Percentiles rank a stretch among this genome's conserved stretches.
Conservation (phyloP, 1,140 invertebrate species). For the Coenobita brevimanus region DNA sequence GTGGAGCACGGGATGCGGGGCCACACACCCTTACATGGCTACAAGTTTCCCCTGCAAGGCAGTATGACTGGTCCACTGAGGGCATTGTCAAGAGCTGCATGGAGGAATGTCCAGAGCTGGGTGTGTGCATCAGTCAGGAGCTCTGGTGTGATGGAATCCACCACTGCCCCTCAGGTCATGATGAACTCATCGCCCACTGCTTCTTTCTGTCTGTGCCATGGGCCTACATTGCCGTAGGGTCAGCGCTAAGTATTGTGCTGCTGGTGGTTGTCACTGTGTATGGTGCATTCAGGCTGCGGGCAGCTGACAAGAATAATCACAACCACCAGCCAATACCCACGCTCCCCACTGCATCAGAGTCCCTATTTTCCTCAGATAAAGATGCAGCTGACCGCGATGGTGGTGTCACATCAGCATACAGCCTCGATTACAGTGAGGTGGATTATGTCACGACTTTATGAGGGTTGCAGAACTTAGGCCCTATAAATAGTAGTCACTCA, state of each 20-base stretch:
- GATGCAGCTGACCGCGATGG: slow-evolving; percentile 57
- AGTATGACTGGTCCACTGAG: slow-evolving; percentile 68
- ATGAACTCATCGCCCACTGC: too few species aligned
- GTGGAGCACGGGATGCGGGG: slow-evolving; percentile 75
- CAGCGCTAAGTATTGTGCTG: slow-evolving; percentile 58
- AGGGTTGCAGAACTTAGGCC: slow-evolving; percentile 46
- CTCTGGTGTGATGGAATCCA: slow-evolving; percentile 90
- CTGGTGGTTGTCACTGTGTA: slow-evolving; percentile 66
- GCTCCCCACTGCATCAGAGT: too few species aligned
- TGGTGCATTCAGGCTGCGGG: slow-evolving; percentile 58
- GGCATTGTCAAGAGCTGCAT: slow-evolving; percentile 80
- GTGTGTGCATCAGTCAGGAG: slow-evolving; percentile 87
- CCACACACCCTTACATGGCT: slow-evolving; percentile 87
- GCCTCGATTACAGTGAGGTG: slow-evolving; percentile 68
- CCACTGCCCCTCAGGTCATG: slow-evolving; percentile 90
- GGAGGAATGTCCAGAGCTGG: too few species aligned
- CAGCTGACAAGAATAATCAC: slow-evolving; percentile 61
- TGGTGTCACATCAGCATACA: slow-evolving; percentile 67
- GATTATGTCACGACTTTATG: too few species aligned
- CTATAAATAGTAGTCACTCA: slow-evolving; percentile 10
- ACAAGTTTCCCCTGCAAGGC: slow-evolving; percentile 79
- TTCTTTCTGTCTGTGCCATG: slow-evolving; percentile 69
- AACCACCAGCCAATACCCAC: slow-evolving; percentile 60
- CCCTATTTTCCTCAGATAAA: slow-evolving; percentile 67
- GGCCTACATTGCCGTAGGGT: slow-evolving; percentile 68